These are phyloP conservation scores for Eustalomyia histrio DNA, from an alignment of 2,888 invertebrate species.

Conservation along the genomic window DNA sequence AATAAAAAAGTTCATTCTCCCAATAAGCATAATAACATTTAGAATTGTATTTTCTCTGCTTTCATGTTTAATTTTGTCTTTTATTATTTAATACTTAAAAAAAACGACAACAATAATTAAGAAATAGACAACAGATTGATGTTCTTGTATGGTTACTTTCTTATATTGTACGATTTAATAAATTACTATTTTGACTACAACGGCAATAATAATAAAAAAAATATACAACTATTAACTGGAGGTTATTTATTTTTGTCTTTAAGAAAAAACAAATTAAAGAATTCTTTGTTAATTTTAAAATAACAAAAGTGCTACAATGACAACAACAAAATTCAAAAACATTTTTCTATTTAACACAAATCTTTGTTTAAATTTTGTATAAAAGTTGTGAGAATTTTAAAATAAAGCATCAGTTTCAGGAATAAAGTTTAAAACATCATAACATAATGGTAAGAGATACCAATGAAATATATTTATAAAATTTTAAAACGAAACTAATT, in stretches of 20 bases:
- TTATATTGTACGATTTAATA: not conserved
- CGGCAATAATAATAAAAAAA: not conserved
- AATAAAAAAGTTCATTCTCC: too few species aligned
- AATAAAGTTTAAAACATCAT: constrained; percentile 22
- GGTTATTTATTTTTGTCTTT: not conserved
- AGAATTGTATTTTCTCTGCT: too few species aligned
- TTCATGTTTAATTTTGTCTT: not conserved
- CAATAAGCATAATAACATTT: not conserved
- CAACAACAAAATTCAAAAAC: constrained; percentile 4
- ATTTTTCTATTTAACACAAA: constrained; percentile 20
- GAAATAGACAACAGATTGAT: constrained; percentile 1
- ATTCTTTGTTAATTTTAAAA: constrained; percentile 30
- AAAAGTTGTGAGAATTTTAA: constrained; percentile 55
- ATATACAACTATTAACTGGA: not conserved
- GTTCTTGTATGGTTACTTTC: constrained; percentile 28
- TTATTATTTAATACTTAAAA: not conserved
- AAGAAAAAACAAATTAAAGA: constrained; percentile 29
- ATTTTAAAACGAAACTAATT: not conserved
- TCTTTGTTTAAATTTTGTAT: constrained; percentile 48
- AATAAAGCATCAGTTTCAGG: constrained; percentile 53
- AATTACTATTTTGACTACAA: constrained; percentile 28
- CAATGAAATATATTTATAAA: not conserved
- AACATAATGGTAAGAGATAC: constrained; percentile 51
- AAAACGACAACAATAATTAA: not conserved
- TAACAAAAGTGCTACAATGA: not conserved